Evolutionary conservation across 2,888 invertebrate species (phyloP).

Genomic region (Drosophila infuscata): DNA sequence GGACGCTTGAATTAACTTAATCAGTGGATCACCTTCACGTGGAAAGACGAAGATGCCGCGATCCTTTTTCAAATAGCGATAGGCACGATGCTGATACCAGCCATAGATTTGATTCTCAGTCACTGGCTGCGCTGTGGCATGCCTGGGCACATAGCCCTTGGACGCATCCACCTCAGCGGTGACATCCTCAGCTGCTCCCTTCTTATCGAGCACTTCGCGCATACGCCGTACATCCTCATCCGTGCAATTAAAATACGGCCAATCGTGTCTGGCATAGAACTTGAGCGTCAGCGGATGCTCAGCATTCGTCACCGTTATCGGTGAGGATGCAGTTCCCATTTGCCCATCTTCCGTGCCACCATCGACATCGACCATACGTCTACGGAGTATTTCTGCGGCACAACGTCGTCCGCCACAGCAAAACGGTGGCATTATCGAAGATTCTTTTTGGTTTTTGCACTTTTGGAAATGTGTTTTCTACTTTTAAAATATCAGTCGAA

Average conservation of each 20-base stretch:
- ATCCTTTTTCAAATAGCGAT: slow-evolving; percentile 53
- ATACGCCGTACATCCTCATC: slow-evolving; percentile 38
- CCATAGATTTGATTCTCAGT: slow-evolving; percentile 72
- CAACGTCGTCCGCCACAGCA: slow-evolving; percentile 67
- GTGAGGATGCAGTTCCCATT: not conserved
- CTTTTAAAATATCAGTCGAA: slow-evolving; percentile 5
- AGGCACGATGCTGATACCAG: slow-evolving; percentile 66
- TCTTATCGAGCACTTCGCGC: slow-evolving; percentile 41
- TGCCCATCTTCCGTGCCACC: not conserved
- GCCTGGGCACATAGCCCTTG: slow-evolving; percentile 44
- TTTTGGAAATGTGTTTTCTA: not conserved
- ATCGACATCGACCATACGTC: not conserved
- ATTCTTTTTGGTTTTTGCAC: not conserved
- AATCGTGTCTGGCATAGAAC: slow-evolving; percentile 74
- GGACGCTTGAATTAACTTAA: slow-evolving; percentile 42
- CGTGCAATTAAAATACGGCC: slow-evolving; percentile 65
- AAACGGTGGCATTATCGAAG: slow-evolving; percentile 60
- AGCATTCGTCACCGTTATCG: slow-evolving; percentile 36
- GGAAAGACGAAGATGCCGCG: slow-evolving; percentile 66
- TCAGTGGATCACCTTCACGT: slow-evolving; percentile 61
- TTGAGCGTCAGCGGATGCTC: slow-evolving; percentile 62
- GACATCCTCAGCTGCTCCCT: not conserved
- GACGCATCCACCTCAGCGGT: not conserved
- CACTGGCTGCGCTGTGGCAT: slow-evolving; percentile 51
- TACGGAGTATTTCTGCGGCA: slow-evolving; percentile 52